Evolutionary conservation across 2,113 vertebrate genomes (phyloP), one percentile per base, ranked within the genome.

Genomic region (Chaenogobius annularis): DNA sequence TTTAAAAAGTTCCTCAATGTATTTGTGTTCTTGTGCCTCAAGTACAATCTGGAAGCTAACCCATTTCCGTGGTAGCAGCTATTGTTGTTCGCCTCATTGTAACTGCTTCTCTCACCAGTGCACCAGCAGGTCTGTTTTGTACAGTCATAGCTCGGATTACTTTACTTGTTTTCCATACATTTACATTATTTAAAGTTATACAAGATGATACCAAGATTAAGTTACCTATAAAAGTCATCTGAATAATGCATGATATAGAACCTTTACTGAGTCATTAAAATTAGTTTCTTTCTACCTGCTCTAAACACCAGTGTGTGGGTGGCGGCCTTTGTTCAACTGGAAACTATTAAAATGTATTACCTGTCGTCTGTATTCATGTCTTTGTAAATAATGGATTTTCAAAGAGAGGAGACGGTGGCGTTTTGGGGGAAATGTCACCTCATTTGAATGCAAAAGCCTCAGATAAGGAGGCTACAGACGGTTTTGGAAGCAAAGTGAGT

Each of bases 311-410:
- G 44, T 40, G 5, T 55, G 52, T 55, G 52, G 52, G 47, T n/a
- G 50, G 50, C 7, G 50, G 50, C 17, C 54, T 19, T 58, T 58
- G 55, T 14, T 58, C 22, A 13, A 26, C 22, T 14, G 4, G 12
- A 37, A 56, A 70, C 14, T 35, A 14, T 54, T 62, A 65, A 73
- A 69, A 66, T 37, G 9, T 40, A 63, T 31, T 61, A 15, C 26
- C 58, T 35, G 14, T 43, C 31, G 15, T 40, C 17, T 17, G 13
- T 35, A 17, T 61, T 31, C 58, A 40, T 11, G 35, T 61, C 58
- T 61, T 10, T 61, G 31, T 63, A 40, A 63, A 63, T 59, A 78
- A 62, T 74, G 59, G 66, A 84, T 83, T 79, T 73, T 17, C 46
- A 19, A 75, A 54, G 11, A 54, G 11, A 6, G 68, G 74, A 75